Percentiles rank a stretch among this genome's conserved stretches.
These are phyloP conservation scores for Ylistrum balloti DNA, from an alignment of 1,140 invertebrate species.

Conservation along the genomic window DNA sequence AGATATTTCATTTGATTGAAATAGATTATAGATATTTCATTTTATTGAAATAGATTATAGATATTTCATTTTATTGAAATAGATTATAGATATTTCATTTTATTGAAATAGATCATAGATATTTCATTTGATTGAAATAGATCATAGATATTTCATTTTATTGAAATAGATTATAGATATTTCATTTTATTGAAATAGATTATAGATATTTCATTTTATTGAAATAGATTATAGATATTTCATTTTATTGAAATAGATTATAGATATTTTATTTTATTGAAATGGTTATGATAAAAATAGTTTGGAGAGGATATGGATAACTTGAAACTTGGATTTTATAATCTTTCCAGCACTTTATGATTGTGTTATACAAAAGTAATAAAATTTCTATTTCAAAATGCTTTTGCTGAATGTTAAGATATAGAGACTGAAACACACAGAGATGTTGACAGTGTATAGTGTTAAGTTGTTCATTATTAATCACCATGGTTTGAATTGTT, in stretches of 20 bases:
- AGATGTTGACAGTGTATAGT: background rate
- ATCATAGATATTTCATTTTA: background rate
- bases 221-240: background rate
- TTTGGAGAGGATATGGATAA: background rate
- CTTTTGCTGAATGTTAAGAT: background rate
- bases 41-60: constrained; percentile 23
- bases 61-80: background rate
- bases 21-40: background rate
- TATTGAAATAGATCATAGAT: constrained; percentile 21
- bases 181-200: background rate
- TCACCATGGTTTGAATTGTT: background rate
- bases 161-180: constrained; percentile 18
- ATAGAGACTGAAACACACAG: background rate
- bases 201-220: background rate
- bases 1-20: background rate
- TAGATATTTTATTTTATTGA: background rate
- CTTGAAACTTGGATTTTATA: background rate
- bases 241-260: constrained; percentile 5
- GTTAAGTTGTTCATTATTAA: background rate
- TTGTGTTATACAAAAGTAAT: background rate
- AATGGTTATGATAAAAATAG: background rate
- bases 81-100: background rate
- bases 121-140: background rate
- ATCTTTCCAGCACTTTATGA: background rate
- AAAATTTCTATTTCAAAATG: constrained; percentile 30